Percentiles rank a stretch among this genome's conserved stretches.
Evolutionary conservation across 2,797 vertebrate genomes (phyloP).

Genomic region (Lacerta viridis): DNA sequence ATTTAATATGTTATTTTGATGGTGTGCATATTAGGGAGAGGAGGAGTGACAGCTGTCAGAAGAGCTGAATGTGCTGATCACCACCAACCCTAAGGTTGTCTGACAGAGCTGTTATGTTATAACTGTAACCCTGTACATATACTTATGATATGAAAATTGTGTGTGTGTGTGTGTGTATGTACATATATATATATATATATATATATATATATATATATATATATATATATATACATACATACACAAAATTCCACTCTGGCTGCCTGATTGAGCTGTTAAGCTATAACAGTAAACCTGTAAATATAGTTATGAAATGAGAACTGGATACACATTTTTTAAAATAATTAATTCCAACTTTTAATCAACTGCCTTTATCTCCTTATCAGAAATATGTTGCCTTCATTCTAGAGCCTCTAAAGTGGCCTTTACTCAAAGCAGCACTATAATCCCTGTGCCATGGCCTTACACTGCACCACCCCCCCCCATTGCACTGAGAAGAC

Average conservation of each 20-base stretch:
- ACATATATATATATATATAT: too few species aligned
- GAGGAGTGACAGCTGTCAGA: too few species aligned
- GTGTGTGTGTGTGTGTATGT: too few species aligned
- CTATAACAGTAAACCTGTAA: neutral
- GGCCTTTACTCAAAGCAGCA: neutral
- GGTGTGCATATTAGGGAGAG: neutral
- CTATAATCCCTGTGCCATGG: neutral
- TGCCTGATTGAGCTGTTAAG: neutral
- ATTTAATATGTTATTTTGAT: neutral
- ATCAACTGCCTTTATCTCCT: neutral
- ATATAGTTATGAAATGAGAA: slow-evolving; percentile 1
- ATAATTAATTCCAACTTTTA: slow-evolving; percentile 9
- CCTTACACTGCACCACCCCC: neutral
- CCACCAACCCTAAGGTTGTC: too few species aligned
- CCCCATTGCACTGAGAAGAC: neutral
- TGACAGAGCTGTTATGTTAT: too few species aligned
- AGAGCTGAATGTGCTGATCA: too few species aligned
- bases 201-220: too few species aligned
- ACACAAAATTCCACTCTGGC: too few species aligned
- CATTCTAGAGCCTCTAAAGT: neutral
- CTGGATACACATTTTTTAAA: neutral
- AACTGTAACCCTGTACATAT: too few species aligned
- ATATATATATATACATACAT: too few species aligned
- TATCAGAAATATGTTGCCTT: rapidly evolving
- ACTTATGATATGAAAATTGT: too few species aligned